Percentiles rank a stretch among this genome's conserved stretches.
phyloP scores from a whole-genome alignment of 1,140 invertebrate species.

The Araneus ventricosus region DNA sequence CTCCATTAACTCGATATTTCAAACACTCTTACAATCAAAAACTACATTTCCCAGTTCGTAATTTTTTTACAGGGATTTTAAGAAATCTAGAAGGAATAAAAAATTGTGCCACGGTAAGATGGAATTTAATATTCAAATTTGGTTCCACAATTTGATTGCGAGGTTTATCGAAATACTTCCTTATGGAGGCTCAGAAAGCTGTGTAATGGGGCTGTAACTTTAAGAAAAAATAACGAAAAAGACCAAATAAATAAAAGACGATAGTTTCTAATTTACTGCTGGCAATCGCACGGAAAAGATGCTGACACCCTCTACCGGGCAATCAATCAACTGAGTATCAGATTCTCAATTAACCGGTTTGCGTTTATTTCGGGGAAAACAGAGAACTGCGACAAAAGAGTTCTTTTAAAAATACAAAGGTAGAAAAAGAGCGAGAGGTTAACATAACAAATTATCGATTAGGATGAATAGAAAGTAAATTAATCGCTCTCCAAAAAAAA shows the following conservation, averaged over 20 bases:
- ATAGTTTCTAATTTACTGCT: conserved; percentile 29
- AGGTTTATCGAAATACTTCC: background rate
- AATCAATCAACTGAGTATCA: conserved; percentile 36
- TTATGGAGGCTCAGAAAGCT: background rate
- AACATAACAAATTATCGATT: conserved; percentile 41
- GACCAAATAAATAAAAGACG: conserved; percentile 14
- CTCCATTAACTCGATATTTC: background rate
- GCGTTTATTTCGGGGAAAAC: background rate
- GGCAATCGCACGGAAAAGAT: background rate
- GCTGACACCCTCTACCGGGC: conserved; percentile 1
- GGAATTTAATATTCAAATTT: conserved; percentile 34
- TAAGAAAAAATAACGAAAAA: background rate
- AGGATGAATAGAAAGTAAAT: conserved; percentile 1
- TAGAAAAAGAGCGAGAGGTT: background rate
- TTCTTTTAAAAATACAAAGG: conserved; percentile 19
- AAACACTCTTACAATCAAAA: background rate
- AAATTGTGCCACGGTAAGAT: background rate
- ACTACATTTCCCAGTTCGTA: background rate
- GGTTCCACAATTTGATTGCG: background rate
- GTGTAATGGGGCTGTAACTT: background rate
- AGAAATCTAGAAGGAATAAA: background rate
- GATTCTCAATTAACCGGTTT: conserved; percentile 23
- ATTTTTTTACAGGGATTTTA: background rate
- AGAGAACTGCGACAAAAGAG: conserved; percentile 18
- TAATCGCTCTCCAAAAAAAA: background rate